Evolutionary conservation across 2,113 vertebrate species (phyloP).

Genomic region (Tringa solitaria): DNA sequence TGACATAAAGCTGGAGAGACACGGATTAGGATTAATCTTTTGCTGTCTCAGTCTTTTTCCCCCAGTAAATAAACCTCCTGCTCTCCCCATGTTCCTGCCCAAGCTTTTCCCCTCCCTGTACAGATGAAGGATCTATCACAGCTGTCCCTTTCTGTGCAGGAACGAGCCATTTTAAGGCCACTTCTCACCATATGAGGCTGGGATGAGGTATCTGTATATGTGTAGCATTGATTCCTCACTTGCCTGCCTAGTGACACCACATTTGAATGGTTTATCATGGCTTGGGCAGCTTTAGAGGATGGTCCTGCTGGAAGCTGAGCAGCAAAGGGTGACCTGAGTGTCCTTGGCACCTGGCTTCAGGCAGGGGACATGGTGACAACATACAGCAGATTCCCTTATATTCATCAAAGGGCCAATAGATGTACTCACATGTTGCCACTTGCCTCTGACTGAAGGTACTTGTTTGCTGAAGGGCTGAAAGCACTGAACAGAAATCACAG

Average conservation of each 20-base stretch:
- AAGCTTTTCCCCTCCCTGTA: not conserved
- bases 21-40: not conserved
- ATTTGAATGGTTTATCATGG: not conserved
- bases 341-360: not conserved
- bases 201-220: rapidly evolving
- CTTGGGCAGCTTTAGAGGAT: not conserved
- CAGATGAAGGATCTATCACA: not conserved
- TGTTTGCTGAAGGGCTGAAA: not conserved
- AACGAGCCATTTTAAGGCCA: not conserved
- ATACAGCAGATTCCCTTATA: rapidly evolving
- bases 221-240: rapidly evolving
- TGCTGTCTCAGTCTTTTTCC: not conserved
- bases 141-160: not conserved
- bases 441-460: not conserved
- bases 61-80: not conserved
- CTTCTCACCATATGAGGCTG: not conserved
- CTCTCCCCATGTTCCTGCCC: not conserved
- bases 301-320: not conserved
- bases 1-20: not conserved
- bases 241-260: rapidly evolving
- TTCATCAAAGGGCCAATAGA: rapidly evolving
- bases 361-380: not conserved
- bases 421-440: not conserved
- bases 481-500: not conserved
- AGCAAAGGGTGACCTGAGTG: not conserved